Conservation (phyloP, 2,797 vertebrate genomes). For the Oophaga sylvatica region DNA sequence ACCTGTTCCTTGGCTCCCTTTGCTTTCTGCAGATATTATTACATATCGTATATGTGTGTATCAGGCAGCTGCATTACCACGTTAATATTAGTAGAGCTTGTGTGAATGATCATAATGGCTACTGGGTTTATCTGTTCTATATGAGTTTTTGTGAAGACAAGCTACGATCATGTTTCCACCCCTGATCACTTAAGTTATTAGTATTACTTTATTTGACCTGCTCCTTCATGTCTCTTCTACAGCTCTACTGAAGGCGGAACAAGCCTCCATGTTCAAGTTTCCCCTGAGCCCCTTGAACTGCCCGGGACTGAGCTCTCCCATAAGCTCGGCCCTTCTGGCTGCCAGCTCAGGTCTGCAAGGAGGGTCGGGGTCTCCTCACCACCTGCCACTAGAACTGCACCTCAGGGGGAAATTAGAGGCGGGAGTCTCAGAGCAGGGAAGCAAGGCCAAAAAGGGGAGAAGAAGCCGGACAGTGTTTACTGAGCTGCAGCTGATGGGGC, state of each 20-base stretch:
- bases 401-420: constrained; percentile 90
- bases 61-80: too few species aligned
- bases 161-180: too few species aligned
- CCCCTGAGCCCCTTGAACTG: constrained; percentile 89
- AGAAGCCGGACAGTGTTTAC: constrained; percentile 97
- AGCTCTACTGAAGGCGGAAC: constrained; percentile 90
- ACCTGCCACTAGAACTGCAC: constrained; percentile 93
- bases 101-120: neutral
- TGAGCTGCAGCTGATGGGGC: constrained; percentile 95
- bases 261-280: constrained; percentile 90
- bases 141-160: neutral
- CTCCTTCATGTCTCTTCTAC: constrained; percentile 42
- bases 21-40: neutral
- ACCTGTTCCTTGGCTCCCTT: neutral
- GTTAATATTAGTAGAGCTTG: neutral
- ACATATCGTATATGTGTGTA: neutral
- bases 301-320: constrained; percentile 79
- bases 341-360: constrained; percentile 84
- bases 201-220: neutral
- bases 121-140: neutral
- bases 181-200: too few species aligned
- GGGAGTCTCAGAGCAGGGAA: constrained; percentile 75
- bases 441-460: constrained; percentile 92
- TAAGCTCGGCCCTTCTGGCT: constrained; percentile 84
- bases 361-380: constrained; percentile 77